phyloP scores from a whole-genome alignment of 2,113 vertebrate genomes.

The Pandion haliaetus region DNA sequence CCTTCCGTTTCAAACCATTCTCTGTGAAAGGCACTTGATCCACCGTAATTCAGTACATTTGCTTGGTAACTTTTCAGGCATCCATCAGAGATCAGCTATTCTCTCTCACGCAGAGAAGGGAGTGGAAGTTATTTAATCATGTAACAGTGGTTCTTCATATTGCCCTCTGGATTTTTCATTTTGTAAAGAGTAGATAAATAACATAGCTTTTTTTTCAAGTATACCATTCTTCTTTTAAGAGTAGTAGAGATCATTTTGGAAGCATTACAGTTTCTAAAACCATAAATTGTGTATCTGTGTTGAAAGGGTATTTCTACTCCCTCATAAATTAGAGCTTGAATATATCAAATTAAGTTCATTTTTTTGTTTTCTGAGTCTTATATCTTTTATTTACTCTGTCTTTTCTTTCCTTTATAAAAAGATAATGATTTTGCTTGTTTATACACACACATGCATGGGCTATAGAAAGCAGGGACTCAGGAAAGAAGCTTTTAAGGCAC shows the following conservation, averaged over 20 bases:
- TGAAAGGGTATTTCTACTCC: background rate
- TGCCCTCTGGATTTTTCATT: background rate
- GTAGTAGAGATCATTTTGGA: background rate
- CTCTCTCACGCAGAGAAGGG: background rate
- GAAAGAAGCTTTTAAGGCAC: background rate
- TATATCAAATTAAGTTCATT: background rate
- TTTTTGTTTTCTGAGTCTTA: background rate
- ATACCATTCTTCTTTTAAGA: background rate
- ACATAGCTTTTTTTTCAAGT: background rate
- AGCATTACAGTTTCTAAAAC: background rate
- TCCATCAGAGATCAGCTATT: background rate
- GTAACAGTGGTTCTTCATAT: background rate
- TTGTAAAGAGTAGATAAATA: background rate
- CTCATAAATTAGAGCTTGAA: background rate
- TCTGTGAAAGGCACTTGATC: background rate
- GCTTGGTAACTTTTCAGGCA: background rate
- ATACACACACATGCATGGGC: background rate
- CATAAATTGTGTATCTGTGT: background rate
- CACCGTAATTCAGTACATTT: background rate
- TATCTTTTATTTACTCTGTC: background rate
- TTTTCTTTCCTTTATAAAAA: background rate
- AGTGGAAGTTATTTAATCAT: background rate
- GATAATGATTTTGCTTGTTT: background rate
- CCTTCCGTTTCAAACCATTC: background rate
- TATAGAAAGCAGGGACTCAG: background rate